These are phyloP conservation scores for Lordiphosa mommai DNA, from an alignment of 1,140 invertebrate species.

Conservation along the genomic window DNA sequence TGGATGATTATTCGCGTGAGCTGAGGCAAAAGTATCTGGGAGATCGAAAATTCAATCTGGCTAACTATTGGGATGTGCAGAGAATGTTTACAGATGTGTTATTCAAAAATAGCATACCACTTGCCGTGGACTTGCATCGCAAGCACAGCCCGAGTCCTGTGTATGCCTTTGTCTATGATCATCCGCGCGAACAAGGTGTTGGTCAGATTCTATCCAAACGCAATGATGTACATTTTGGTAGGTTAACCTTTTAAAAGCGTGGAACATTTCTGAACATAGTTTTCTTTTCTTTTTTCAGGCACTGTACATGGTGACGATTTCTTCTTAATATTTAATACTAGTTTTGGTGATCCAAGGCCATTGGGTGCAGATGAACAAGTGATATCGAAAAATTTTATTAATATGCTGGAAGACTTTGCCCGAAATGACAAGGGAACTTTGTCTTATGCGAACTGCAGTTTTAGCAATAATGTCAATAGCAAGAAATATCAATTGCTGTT, in stretches of 20 bases:
- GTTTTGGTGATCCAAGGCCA: background rate
- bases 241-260: background rate
- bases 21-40: constrained; percentile 42
- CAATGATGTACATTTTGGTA: constrained; percentile 43
- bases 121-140: constrained; percentile 36
- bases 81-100: constrained; percentile 49
- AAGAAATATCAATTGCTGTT: constrained; percentile 7
- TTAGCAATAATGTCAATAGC: constrained; percentile 20
- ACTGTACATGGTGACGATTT: constrained; percentile 56
- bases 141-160: constrained; percentile 17
- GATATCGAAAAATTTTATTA: constrained; percentile 40
- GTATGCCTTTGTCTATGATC: constrained; percentile 54
- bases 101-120: constrained; percentile 43
- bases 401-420: constrained; percentile 48
- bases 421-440: background rate
- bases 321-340: constrained; percentile 38
- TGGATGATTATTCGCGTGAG: constrained; percentile 36
- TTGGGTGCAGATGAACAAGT: constrained; percentile 28
- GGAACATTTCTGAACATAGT: background rate
- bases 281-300: constrained; percentile 18
- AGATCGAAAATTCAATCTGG: constrained; percentile 21
- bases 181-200: constrained; percentile 36
- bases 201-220: constrained; percentile 22
- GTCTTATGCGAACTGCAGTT: constrained; percentile 15
- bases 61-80: constrained; percentile 43